Evolutionary conservation across 2,797 vertebrate genomes (phyloP), one percentile per base, ranked within the genome.

Genomic region (Gobio occitaniae): DNA sequence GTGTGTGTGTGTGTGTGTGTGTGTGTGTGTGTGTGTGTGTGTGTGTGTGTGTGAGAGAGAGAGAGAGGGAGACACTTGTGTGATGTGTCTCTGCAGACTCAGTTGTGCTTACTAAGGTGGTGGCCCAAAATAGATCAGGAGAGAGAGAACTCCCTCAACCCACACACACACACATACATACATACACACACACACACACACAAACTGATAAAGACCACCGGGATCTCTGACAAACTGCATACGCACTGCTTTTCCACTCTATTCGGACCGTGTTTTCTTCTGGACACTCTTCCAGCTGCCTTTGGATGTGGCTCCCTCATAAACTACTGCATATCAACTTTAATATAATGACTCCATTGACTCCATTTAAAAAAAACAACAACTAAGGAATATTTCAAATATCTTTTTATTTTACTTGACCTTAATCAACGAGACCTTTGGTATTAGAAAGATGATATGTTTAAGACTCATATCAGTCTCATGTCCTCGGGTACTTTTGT

Each of bases 171-270:
- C 48, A 70, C 66, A 38, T 8, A 68, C 44, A 66, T 25, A 25
- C n/a, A 69, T 16, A 44, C n/a, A 44, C 38, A 21, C 41, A 52
- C 32, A 70, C 66, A 38, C 13, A 68, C 44, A 66, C 48, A 68
- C 38, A 25, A 78, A 63, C 65, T 78, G 76, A 86, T 78, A 48
- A 83, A 82, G 69, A 79, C 52, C 71, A 76, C 70, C 50, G 56
- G 17, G 75, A 77, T 81, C 54, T 76, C 87, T 83, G 84, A 88
- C 84, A 86, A 86, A 86, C 54, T 77, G 70, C 78, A 86, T 68
- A 81, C 48, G 25, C 29, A 80, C 56, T 19, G 52, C 10, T 54
- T 84, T 86, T 74, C 44, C 48, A 52, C 59, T 79, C 16, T 48
- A 44, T 79, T 44, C 13, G 1, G 59, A 78, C 29, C 11, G 8